These are phyloP conservation scores for Megalops atlanticus DNA, from an alignment of 2,113 vertebrate species.

Conservation along the genomic window DNA sequence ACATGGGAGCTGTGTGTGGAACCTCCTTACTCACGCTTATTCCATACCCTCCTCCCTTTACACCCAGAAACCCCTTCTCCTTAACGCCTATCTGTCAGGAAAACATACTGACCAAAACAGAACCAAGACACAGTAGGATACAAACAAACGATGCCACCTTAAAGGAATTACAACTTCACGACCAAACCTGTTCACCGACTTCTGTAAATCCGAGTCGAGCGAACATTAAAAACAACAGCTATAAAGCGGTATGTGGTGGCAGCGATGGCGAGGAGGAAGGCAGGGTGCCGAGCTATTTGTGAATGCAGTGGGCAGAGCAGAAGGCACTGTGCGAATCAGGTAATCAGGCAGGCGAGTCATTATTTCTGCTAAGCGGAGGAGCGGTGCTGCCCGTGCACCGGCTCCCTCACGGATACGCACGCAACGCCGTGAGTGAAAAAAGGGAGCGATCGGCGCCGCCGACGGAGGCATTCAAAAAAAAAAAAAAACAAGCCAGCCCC, in stretches of 20 bases:
- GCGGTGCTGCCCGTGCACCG: background rate
- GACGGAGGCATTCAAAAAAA: background rate
- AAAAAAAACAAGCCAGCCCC: too few species aligned
- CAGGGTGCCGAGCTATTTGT: too few species aligned
- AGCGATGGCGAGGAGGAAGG: background rate
- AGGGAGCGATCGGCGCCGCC: conserved; percentile 2
- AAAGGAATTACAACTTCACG: background rate
- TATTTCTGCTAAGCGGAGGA: background rate
- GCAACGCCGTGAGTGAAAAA: background rate
- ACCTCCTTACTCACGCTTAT: background rate
- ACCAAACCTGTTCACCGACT: background rate
- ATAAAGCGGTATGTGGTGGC: background rate
- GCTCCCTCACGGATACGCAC: background rate
- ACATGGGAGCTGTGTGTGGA: background rate
- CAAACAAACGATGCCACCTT: background rate
- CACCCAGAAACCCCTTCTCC: background rate
- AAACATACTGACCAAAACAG: background rate
- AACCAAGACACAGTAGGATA: background rate
- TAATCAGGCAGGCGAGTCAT: background rate
- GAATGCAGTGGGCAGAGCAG: background rate
- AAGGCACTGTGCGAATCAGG: background rate
- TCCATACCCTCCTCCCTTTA: background rate
- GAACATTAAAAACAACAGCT: background rate
- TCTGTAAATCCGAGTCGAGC: background rate
- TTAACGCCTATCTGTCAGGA: background rate